These are phyloP conservation scores for Stratiomys singularior DNA, from an alignment of 2,888 invertebrate species.

Conservation along the genomic window DNA sequence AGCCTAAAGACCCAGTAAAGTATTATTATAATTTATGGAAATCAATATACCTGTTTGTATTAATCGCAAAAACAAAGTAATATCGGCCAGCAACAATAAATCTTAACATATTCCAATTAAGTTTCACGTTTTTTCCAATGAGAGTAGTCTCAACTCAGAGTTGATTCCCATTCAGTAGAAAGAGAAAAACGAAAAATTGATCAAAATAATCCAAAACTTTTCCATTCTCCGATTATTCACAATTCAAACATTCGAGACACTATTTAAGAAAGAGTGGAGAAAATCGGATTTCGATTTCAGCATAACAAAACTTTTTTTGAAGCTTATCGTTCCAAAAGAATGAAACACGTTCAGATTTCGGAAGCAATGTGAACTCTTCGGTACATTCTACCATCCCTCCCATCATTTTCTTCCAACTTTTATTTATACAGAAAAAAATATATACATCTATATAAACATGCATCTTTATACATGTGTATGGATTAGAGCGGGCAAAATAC, in stretches of 20 bases:
- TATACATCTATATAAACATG: background rate
- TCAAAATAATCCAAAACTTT: background rate
- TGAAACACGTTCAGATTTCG: background rate
- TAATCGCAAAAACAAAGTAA: no score
- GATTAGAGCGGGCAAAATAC: background rate
- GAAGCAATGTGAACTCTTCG: background rate
- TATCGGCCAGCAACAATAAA: no score
- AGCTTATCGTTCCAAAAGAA: background rate
- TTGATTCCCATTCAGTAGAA: no score
- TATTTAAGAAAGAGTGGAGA: background rate
- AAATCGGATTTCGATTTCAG: background rate
- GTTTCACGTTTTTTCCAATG: no score
- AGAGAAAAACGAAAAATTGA: background rate
- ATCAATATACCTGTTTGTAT: no score
- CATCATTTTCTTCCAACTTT: background rate
- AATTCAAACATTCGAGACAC: slow-evolving; percentile 7
- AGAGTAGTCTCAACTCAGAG: no score
- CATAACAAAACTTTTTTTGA: background rate
- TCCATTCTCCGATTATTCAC: background rate
- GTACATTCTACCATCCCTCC: background rate
- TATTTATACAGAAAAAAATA: no score
- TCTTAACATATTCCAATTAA: no score
- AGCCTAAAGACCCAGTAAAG: no score
- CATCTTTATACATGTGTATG: background rate
- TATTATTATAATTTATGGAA: no score